Conservation (phyloP, 2,797 vertebrate species). For the Caiman crocodilus region DNA sequence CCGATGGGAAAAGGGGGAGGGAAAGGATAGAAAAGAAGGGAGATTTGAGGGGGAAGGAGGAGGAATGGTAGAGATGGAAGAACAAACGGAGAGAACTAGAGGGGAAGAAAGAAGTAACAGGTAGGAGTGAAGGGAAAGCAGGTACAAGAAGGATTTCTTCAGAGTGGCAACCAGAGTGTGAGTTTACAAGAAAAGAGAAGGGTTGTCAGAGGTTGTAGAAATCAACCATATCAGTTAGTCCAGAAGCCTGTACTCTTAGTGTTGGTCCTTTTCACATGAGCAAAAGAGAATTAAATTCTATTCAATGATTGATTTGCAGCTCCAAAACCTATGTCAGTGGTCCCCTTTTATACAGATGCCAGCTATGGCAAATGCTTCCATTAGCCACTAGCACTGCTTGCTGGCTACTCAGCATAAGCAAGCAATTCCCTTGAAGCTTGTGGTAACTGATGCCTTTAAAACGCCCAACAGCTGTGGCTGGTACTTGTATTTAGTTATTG, state of each 20-base stretch:
- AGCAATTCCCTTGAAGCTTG: rapidly evolving
- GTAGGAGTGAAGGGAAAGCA: rapidly evolving
- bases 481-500: no score
- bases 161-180: background rate
- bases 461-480: rapidly evolving
- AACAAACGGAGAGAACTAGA: no score
- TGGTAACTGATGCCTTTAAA: rapidly evolving
- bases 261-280: no score
- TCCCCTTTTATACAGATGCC: background rate
- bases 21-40: constrained; percentile 20
- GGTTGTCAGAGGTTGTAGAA: background rate
- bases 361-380: background rate
- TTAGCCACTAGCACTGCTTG: rapidly evolving
- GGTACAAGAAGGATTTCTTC: background rate
- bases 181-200: background rate
- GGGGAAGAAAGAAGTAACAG: background rate
- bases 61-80: background rate
- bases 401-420: rapidly evolving
- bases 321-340: background rate
- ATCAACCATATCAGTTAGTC: rapidly evolving
- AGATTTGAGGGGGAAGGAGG: background rate
- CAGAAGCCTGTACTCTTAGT: no score
- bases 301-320: background rate
- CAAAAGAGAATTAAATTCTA: no score
- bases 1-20: constrained; percentile 59